Evolutionary conservation across 2,113 vertebrate species (phyloP), one percentile per base, ranked within the genome.

Genomic region (Phalacrocorax pelagicus): DNA sequence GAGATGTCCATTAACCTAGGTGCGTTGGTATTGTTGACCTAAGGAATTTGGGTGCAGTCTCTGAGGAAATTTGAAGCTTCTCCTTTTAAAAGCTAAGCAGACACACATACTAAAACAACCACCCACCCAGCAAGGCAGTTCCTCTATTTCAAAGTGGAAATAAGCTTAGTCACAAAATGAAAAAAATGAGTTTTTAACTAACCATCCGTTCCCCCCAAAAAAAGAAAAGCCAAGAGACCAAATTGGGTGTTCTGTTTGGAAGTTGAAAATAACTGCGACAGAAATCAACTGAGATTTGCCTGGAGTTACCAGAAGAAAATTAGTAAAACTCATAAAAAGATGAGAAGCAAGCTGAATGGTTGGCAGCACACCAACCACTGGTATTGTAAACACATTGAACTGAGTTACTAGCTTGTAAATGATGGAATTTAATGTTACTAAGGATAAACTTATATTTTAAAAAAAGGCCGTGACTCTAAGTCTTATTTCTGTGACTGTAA

Each of bases 311-410:
- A 46, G 6, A 47, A 57, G 36, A 74, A 51, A n/a, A 70, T 12
- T 0, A 49, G 12, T 34, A 49, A 77, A 80, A 70, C 15, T n/a
- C 5, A 17, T 5, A 3, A 34, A 14, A 42, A 69, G 44, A 46
- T 5, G 7, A 73, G 44, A 55, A 71, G 17, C 21, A 36, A 88
- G 66, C 7, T 3, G 10, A 44, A 58, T 2, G 5, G 18, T 6
- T 55, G 74, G 61, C 66, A 72, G 24, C n/a, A 40, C 38, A 54
- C 38, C 17, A n/a, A 47, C 9, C 4, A 6, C 57, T 11, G 5
- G 15, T 27, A 34, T 2, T 6, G 34, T 16, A 22, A 95, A 44
- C 24, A n/a, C 0, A 1, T 2, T 8, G 51, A 61, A 32, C 1
- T 0, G n/a, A 88, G 27, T 15, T 54, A 54, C 14, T 18, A 29